Evolutionary conservation across 1,140 invertebrate species (phyloP).

Genomic region (Calephelis nemesis): DNA sequence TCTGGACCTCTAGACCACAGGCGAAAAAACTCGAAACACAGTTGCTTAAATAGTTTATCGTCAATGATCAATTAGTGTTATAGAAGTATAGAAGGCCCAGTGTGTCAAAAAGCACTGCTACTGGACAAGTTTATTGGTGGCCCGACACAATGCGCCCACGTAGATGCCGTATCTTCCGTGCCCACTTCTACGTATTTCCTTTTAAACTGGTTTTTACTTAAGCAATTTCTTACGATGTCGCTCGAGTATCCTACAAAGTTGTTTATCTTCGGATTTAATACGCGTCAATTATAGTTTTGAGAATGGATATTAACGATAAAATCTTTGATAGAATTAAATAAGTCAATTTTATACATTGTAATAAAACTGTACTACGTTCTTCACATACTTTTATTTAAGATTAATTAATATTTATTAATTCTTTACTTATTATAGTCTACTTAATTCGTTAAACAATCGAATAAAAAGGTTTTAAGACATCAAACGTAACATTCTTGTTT

Average conservation of each 20-base stretch:
- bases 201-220: constrained; percentile 46
- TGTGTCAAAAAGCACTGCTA: constrained; percentile 51
- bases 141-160: constrained; percentile 48
- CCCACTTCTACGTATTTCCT: constrained; percentile 43
- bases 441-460: too few relatives aligned
- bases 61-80: constrained; percentile 50
- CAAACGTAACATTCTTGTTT: too few relatives aligned
- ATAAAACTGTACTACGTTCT: too few relatives aligned
- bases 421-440: too few relatives aligned
- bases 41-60: not conserved
- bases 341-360: too few relatives aligned
- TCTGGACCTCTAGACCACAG: too few relatives aligned
- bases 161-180: constrained; percentile 48
- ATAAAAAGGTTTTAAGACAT: too few relatives aligned
- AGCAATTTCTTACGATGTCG: constrained; percentile 10
- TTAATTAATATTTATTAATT: too few relatives aligned
- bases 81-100: constrained; percentile 48
- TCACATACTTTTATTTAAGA: too few relatives aligned
- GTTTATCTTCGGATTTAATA: constrained; percentile 16
- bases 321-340: too few relatives aligned
- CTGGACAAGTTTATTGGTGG: constrained; percentile 64
- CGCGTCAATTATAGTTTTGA: not conserved
- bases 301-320: too few relatives aligned
- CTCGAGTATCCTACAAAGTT: constrained; percentile 24
- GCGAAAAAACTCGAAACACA: too few relatives aligned